phyloP scores from a whole-genome alignment of 2,113 vertebrate genomes.

The Murina feae region DNA sequence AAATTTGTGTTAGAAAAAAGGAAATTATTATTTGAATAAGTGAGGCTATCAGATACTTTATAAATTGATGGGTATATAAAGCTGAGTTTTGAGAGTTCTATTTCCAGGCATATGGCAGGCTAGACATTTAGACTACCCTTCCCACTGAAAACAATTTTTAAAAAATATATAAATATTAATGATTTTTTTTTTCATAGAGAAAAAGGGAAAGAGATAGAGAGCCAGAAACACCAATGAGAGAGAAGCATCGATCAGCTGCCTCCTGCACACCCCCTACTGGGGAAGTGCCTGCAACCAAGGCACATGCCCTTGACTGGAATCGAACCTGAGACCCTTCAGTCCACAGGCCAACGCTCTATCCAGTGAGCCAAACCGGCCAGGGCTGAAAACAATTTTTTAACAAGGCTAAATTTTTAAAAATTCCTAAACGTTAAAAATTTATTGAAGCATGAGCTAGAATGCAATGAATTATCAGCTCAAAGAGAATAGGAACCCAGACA shows the following conservation, averaged over 20 bases:
- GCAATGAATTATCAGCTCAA: not conserved
- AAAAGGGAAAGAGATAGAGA: no score
- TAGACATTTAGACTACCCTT: constrained; percentile 11
- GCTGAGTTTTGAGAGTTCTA: constrained; percentile 27
- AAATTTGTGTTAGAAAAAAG: not conserved
- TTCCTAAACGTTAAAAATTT: not conserved
- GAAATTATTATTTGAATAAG: constrained; percentile 24
- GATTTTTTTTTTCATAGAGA: no score
- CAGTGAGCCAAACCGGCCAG: no score
- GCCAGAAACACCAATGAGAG: no score
- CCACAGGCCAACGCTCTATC: no score
- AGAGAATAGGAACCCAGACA: not conserved
- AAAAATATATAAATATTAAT: no score
- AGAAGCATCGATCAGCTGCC: no score
- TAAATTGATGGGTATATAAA: not conserved
- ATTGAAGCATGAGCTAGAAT: not conserved
- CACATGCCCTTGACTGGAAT: no score
- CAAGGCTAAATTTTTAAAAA: not conserved
- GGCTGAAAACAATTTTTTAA: not conserved
- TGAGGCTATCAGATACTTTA: constrained; percentile 7
- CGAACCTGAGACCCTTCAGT: no score
- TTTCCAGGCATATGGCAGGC: not conserved
- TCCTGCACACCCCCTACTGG: no score
- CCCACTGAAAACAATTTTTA: not conserved
- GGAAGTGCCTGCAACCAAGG: no score